Base-by-base conservation (phyloP, 2,888 invertebrate species). In the Polydrusus cervinus region DNA sequence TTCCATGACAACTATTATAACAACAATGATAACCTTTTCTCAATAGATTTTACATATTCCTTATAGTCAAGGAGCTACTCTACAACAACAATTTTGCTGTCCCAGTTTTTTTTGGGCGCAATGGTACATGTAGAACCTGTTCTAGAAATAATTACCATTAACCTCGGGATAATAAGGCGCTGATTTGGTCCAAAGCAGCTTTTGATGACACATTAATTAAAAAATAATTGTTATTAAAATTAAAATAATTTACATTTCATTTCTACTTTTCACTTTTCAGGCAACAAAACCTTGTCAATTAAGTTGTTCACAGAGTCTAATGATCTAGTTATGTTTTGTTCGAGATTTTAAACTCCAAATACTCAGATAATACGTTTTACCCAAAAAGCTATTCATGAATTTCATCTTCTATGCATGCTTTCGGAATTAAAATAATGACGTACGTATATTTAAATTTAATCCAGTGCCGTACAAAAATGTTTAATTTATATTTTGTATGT, bases 321-420 rank as follows among this genome's bases (percentile, higher is more conserved):
- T 25, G 20, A 53, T 25, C n/a, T 25, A 30, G 25, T 53, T 57
- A 8, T 57, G 10, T 25, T 51, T 60, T 10, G 57, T 60, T 18
- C 38, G 38, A 16, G 38, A 38, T 60, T 60, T 60, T 10, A 60
- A 38, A 25, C 11, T 60, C 57, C 38, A 60, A 38, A 60, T 60
- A 60, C 57, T 8, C 8, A 9, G 9, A 9, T 60, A 38, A 60
- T 60, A 2, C 1, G 16, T 60, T 38, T 38, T 60, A 60, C 57
- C 57, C 38, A 60, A 60, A 60, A 60, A 60, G n/a, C 10, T 60
- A 60, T 60, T 60, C 57, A 60, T 10, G 9, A 34, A 14, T 34
- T 55, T 34, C 34, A 55, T 55, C 6, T 11, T n/a, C n/a, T 55
- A 55, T 55, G 55, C 57, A 60, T 40, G 38, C 57, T 60, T 60